These are phyloP conservation scores for Labeo rohita DNA, from an alignment of 2,113 vertebrate genomes.

Conservation along the genomic window DNA sequence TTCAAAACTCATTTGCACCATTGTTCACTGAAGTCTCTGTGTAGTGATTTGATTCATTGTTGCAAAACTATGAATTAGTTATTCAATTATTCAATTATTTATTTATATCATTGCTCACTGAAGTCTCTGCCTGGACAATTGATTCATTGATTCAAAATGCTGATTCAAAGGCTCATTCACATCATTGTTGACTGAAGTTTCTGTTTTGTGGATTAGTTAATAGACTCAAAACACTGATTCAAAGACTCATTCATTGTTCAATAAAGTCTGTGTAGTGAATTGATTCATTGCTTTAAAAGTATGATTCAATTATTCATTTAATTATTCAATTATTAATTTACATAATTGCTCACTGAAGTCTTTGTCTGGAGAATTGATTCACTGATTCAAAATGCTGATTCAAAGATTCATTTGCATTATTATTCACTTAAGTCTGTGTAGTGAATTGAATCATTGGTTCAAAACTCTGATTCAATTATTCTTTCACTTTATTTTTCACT, in stretches of 20 bases:
- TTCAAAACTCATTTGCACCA: too few relatives aligned
- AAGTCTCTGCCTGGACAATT: too few relatives aligned
- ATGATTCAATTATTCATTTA: neutral
- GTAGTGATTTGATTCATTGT: too few relatives aligned
- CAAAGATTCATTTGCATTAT: neutral
- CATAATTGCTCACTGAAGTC: neutral
- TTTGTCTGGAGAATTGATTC: neutral
- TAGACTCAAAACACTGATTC: neutral
- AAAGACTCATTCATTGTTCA: neutral
- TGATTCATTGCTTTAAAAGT: neutral
- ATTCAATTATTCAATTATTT: too few relatives aligned
- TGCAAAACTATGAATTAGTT: too few relatives aligned
- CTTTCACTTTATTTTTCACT: neutral
- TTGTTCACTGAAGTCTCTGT: too few relatives aligned
- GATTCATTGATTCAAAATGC: too few relatives aligned
- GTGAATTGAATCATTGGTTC: neutral
- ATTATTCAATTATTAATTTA: neutral
- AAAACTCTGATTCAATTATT: neutral
- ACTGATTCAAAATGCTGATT: neutral
- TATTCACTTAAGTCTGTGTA: neutral
- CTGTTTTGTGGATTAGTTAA: neutral
- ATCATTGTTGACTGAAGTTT: too few relatives aligned
- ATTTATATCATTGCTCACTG: too few relatives aligned
- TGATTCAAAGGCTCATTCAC: too few relatives aligned
- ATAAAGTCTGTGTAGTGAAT: neutral